These are phyloP conservation scores for Nothobranchius kuhntae DNA, from an alignment of 2,113 vertebrate species.

Conservation along the genomic window DNA sequence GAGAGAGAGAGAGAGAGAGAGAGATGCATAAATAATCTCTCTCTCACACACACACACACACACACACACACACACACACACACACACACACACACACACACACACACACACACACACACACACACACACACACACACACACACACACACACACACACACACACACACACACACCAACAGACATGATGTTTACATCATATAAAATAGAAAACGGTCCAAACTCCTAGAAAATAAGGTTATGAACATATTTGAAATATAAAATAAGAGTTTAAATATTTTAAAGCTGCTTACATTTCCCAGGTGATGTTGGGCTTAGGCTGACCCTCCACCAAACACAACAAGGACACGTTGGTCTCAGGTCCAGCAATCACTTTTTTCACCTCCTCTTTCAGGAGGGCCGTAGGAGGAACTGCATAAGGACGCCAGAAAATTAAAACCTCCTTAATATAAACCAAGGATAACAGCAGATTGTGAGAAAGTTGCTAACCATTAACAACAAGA, in stretches of 20 bases:
- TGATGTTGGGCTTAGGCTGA: slow-evolving; percentile 70
- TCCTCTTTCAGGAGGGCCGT: slow-evolving; percentile 46
- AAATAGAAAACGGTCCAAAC: too few species aligned
- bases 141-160: not conserved
- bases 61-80: not conserved
- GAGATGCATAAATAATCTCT: too few species aligned
- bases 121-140: not conserved
- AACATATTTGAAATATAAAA: too few species aligned
- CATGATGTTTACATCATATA: too few species aligned
- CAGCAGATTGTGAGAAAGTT: not conserved
- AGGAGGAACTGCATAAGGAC: slow-evolving; percentile 62
- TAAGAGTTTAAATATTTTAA: not conserved
- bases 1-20: too few species aligned
- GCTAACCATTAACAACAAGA: slow-evolving; percentile 75
- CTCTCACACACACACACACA: not conserved
- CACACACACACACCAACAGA: slow-evolving; percentile 1
- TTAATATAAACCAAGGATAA: not conserved
- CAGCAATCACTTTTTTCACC: slow-evolving; percentile 63
- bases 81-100: not conserved
- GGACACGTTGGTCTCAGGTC: slow-evolving; percentile 66
- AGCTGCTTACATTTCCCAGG: slow-evolving; percentile 71
- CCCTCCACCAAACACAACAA: slow-evolving; percentile 74
- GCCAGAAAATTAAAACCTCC: accelerated
- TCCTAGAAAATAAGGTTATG: too few species aligned
- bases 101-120: slow-evolving; percentile 2